Base-by-base conservation (phyloP, 2,888 invertebrate genomes). In the Troilus luridus region DNA sequence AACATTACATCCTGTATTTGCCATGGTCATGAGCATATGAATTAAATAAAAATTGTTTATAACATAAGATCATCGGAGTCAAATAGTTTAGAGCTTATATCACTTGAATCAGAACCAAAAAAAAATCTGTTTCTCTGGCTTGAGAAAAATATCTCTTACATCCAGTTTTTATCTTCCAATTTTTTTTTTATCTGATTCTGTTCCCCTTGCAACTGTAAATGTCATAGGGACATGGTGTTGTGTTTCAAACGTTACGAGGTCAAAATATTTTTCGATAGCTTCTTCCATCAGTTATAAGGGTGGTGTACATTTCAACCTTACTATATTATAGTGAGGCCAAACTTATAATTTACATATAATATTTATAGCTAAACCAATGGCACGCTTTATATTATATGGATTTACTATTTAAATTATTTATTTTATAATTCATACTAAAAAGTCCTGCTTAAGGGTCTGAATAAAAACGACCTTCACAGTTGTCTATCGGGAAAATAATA, bases 81-180 rank as follows among this genome's bases (percentile, higher is more conserved):
- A 24, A 2, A 12, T 24, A 24, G 67, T 67, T 67, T 24, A n/a
- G 24, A 27, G 24, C 24, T 77, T 19, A 77, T 19, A 67, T 67
- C 8, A 24, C 67, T 67, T 24, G 12, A 67, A 24, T 67, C 67
- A 12, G 72, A 7, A 8, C 1, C 7, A 21, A 21, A n/a, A 64
- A n/a, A 64, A 64, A 64, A 64, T 67, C 3, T 19, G 1, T 21
- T 24, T 24, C 17, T 17, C 3, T 5, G 56, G 21, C 85, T 85
- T 56, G 56, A 54, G 56, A 85, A 56, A 85, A 85, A 85, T 91
- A 91, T 91, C 92, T 56, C 88, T 67, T 64, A 64, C 56, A 81
- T 89, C 91, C 89, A 56, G 62, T 89, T 91, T 91, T 91, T 91
- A 91, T 72, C 89, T 72, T 89, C 8, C 2, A 58, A n/a, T 59